Evolutionary conservation across 2,888 invertebrate species (phyloP).

Genomic region (Synergus umbraculus): DNA sequence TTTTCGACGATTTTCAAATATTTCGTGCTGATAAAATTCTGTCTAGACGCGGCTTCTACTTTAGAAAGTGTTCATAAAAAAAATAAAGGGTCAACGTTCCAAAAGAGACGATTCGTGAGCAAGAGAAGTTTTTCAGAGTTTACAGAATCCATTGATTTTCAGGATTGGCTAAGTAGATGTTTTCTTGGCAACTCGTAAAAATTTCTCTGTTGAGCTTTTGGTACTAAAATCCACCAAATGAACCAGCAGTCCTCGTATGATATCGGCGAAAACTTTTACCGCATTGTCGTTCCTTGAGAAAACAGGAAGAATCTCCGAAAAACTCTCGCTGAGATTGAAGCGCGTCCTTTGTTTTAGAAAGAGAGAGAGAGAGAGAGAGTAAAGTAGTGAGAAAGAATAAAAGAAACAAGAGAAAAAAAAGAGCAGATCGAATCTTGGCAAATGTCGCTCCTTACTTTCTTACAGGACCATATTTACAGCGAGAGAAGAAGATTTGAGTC

Average conservation of each 20-base stretch:
- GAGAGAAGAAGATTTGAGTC: slow-evolving; percentile 43
- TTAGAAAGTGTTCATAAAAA: background rate
- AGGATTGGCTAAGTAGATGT: slow-evolving; percentile 48
- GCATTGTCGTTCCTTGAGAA: slow-evolving; percentile 53
- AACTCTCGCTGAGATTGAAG: slow-evolving; percentile 31
- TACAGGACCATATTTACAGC: background rate
- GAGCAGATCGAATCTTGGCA: background rate
- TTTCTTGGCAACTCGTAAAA: slow-evolving; percentile 63
- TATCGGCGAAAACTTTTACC: slow-evolving; percentile 57
- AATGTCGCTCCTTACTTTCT: background rate
- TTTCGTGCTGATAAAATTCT: background rate
- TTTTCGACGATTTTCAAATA: too few relatives aligned
- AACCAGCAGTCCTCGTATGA: slow-evolving; percentile 46
- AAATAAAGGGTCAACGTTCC: background rate
- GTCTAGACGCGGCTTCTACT: background rate
- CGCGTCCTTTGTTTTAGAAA: background rate
- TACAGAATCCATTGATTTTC: slow-evolving; percentile 43
- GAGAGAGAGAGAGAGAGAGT: too few relatives aligned
- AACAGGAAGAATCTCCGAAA: slow-evolving; percentile 39
- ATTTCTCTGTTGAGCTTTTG: slow-evolving; percentile 58
- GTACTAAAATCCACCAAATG: slow-evolving; percentile 61
- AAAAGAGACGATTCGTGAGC: background rate
- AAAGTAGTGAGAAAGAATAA: background rate
- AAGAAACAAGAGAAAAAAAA: background rate
- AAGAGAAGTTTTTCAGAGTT: background rate